Base-by-base conservation (phyloP, 2,888 invertebrate genomes). In the Sicus ferrugineus region DNA sequence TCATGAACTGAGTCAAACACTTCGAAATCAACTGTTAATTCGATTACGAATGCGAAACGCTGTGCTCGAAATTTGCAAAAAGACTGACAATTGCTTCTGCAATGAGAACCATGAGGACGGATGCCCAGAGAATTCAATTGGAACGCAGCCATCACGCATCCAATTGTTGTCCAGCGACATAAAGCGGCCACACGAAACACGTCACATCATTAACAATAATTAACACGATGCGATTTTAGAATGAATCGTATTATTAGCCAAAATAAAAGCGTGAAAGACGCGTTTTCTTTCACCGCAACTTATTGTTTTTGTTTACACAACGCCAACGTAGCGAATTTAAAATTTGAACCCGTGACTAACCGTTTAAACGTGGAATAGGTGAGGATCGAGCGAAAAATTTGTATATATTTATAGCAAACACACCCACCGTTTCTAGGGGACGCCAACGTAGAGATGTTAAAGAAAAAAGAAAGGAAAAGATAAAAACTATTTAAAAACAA, bases 21-120 rank as follows among this genome's bases (percentile, higher is more conserved):
- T 58, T 58, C 30, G 16, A n/a, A 16, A 50, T n/a, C n/a, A 58
- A 21, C 23, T 54, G 11, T 52, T 52, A 21, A 21, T 7, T 52
- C 23, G 21, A 2, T 23, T 52, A n/a, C 5, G 42, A 3, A 9
- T 4, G 6, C 34, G 66, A 42, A 68, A 68, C 68, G 65, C 52
- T 64, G n/a, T 30, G 65, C 28, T 61, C 46, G 59, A 69, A 61
- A 38, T 52, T 50, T 50, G 38, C 61, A 28, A 14, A 26, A 69
- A 58, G 61, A 69, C 69, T 69, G 61, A 59, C 31, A 30, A 59
- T 42, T 52, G 2, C 42, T 69, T 61, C 28, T 38, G 54, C 69
- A 64, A 58, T 52, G 46, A 42, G 9, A 48, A 26, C 5, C 16
- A 34, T 31, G 63, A 42, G 30, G 31, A 21, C 26, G 48, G 11